Evolutionary conservation across 2,113 vertebrate genomes (phyloP), one percentile per base, ranked within the genome.

Genomic region (Pygoscelis antarcticus): DNA sequence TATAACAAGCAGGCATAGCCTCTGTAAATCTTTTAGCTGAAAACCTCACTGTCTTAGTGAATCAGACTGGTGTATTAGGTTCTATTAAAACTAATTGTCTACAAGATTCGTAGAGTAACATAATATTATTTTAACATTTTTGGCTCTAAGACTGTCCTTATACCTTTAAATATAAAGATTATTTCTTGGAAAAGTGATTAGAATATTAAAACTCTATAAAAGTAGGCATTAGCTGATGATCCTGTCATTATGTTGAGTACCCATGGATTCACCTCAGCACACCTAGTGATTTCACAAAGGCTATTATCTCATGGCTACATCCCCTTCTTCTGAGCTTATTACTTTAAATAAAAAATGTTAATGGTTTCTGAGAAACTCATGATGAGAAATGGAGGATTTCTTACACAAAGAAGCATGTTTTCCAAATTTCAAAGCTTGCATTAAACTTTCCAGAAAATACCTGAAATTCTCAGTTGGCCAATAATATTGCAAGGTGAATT

Each of bases 121-220:
- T 94, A 97, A 95, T 97, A 95, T 93, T 97, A 95, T 95, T 96
- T 89, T 97, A 97, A 88, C 95, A 97, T 88, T 95, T 95, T 90
- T 88, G 94, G 87, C 97, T 97, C 93, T 87, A 97, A 97, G 87
- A 95, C 72, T 96, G 32, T 89, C 92, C 90, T 97, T 97, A 97
- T 95, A 97, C 91, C 91, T 97, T 96, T 97, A 97, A 96, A 81
- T 93, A 79, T 95, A 95, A 96, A 97, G 97, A 97, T 97, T 92
- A 97, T 97, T 98, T 98, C 98, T 97, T 98, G 97, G 98, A 98
- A 98, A 98, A 98, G 96, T 96, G 97, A 98, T 98, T 97, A 98
- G 96, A 93, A 91, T 89, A 93, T 97, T 96, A 96, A 97, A 93
- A 95, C 96, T 83, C 95, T 93, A 96, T 95, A 96, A 96, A 98